phyloP scores from a whole-genome alignment of 2,888 invertebrate genomes.

The Leucoma salicis region DNA sequence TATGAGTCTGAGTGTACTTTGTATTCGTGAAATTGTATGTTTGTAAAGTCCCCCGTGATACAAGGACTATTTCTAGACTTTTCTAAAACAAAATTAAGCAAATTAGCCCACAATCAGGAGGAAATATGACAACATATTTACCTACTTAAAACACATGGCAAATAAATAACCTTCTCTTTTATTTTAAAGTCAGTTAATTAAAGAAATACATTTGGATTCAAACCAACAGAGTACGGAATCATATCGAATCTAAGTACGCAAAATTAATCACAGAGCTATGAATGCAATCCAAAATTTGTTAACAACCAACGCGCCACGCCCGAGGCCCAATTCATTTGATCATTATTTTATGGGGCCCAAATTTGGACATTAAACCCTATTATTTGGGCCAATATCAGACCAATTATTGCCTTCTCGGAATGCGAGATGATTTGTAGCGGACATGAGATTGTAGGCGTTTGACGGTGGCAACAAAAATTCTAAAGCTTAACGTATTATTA shows the following conservation, averaged over 20 bases:
- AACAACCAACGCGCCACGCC: conserved; percentile 36
- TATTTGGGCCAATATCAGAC: conserved; percentile 60
- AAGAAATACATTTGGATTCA: too few relatives aligned
- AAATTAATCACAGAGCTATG: not conserved
- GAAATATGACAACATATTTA: too few relatives aligned
- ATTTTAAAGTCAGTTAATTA: not conserved
- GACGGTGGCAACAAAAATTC: conserved; percentile 23
- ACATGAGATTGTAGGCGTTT: conserved; percentile 18
- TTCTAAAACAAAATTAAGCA: too few relatives aligned
- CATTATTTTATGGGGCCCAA: conserved; percentile 75
- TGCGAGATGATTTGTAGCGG: conserved; percentile 32
- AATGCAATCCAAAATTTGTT: conserved; percentile 30
- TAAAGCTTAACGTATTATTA: conserved; percentile 3
- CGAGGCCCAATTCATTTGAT: conserved; percentile 48
- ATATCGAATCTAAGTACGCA: not conserved
- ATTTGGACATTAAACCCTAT: conserved; percentile 65
- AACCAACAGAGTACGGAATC: too few relatives aligned
- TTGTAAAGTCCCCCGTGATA: too few relatives aligned
- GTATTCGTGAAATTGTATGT: too few relatives aligned
- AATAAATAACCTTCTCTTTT: not conserved
- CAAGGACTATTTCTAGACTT: too few relatives aligned
- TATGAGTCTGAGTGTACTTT: too few relatives aligned
- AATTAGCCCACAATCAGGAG: too few relatives aligned
- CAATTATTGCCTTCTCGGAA: conserved; percentile 45
- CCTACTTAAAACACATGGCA: too few relatives aligned